A percentile compares a stretch with the other conserved stretches of the same genome.
phyloP scores from a whole-genome alignment of 2,113 vertebrate species.

The Rhodinocichla rosea region DNA sequence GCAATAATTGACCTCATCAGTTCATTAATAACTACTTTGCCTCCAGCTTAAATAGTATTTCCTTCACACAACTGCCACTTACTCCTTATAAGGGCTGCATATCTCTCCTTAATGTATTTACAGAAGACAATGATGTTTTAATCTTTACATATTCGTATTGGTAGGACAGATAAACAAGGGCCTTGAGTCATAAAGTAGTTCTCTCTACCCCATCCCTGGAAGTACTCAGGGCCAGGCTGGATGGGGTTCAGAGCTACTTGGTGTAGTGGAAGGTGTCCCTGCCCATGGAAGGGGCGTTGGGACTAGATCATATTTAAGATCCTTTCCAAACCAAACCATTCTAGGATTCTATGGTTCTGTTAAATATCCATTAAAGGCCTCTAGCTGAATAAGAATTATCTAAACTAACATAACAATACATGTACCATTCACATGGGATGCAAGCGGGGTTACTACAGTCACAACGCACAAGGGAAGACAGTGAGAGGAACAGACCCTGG shows the following conservation, averaged over 20 bases:
- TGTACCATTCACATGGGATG: rapidly evolving
- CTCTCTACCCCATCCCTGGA: neutral
- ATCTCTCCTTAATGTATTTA: neutral
- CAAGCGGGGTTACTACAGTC: neutral
- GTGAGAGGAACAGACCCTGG: neutral
- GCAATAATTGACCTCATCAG: neutral
- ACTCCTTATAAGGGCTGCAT: neutral
- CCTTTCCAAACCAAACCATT: neutral
- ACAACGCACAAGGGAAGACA: neutral
- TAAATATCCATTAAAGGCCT: neutral
- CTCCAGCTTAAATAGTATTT: neutral
- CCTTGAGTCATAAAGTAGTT: neutral
- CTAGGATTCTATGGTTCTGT: neutral
- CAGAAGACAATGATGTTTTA: neutral
- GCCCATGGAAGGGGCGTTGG: neutral
- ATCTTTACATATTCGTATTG: neutral
- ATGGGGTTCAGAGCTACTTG: neutral
- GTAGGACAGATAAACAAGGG: neutral
- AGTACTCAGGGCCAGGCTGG: neutral
- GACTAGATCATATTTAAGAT: neutral
- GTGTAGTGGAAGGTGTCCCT: neutral
- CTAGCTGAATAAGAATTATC: neutral
- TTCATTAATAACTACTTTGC: neutral
- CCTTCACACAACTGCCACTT: neutral
- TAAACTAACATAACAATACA: neutral